Conservation (phyloP, 2,797 vertebrate genomes). For the Danio tinwini region DNA sequence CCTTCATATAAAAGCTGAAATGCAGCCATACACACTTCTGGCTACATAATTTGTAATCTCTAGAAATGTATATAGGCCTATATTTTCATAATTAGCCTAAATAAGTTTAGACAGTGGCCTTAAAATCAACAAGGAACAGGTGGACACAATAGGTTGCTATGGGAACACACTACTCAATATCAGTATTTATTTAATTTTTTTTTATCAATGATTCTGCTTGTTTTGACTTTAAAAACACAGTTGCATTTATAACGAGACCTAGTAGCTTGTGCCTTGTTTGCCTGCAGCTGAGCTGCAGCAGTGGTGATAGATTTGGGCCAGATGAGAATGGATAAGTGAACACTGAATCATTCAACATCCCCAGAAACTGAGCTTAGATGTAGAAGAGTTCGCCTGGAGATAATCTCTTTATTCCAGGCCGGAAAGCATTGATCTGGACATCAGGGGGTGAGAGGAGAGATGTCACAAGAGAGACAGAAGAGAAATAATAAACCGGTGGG, state of each 20-base stretch:
- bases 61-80: too few species aligned
- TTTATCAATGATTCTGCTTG: conserved; percentile 43
- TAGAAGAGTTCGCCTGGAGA: conserved; percentile 61
- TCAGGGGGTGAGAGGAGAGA: conserved; percentile 49
- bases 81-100: too few species aligned
- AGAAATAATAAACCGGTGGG: conserved; percentile 50
- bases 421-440: conserved; percentile 74
- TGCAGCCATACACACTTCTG: too few species aligned
- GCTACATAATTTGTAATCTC: too few species aligned
- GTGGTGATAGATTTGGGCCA: conserved; percentile 57
- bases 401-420: conserved; percentile 79
- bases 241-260: conserved; percentile 49
- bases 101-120: too few species aligned
- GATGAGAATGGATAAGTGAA: conserved; percentile 60
- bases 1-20: too few species aligned
- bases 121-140: too few species aligned
- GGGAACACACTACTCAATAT: too few species aligned
- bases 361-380: conserved; percentile 70
- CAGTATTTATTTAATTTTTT: not conserved
- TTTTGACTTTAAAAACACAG: not conserved
- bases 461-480: conserved; percentile 27
- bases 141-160: too few species aligned
- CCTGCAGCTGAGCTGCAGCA: conserved; percentile 59
- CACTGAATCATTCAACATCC: conserved; percentile 68
- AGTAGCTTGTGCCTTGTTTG: conserved; percentile 60